phyloP scores from a whole-genome alignment of 2,797 vertebrate genomes.

The Pagetopsis macropterus region DNA sequence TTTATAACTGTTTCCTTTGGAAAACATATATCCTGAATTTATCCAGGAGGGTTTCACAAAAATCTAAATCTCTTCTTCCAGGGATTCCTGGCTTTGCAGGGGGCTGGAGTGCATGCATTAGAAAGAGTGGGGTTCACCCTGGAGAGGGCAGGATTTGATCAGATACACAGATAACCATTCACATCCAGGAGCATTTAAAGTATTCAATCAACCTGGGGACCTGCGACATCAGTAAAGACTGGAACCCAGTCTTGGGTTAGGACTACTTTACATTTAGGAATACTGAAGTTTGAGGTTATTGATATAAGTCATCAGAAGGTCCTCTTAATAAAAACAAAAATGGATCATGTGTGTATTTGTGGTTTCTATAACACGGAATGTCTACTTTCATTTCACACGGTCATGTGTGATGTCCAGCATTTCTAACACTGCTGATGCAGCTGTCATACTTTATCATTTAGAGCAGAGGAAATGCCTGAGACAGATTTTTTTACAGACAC shows the following conservation, averaged over 20 bases:
- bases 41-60: no score
- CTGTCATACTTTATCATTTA: slow-evolving; percentile 25
- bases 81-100: no score
- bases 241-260: background rate
- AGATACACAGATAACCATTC: no score
- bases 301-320: background rate
- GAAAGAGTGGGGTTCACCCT: no score
- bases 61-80: no score
- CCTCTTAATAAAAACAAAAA: background rate
- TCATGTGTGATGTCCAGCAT: background rate
- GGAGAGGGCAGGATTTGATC: no score
- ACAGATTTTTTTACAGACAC: slow-evolving; percentile 14
- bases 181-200: no score
- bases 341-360: background rate
- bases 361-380: background rate
- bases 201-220: no score
- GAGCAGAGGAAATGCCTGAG: slow-evolving; percentile 8
- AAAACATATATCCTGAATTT: no score
- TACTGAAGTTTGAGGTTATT: background rate
- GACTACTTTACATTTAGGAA: background rate
- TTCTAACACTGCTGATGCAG: slow-evolving; percentile 7
- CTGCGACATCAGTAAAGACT: no score
- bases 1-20: no score
- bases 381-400: slow-evolving; percentile 13
- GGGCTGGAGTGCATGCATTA: no score